Conservation (phyloP, 2,797 vertebrate genomes). For the Gephyroberyx darwinii region DNA sequence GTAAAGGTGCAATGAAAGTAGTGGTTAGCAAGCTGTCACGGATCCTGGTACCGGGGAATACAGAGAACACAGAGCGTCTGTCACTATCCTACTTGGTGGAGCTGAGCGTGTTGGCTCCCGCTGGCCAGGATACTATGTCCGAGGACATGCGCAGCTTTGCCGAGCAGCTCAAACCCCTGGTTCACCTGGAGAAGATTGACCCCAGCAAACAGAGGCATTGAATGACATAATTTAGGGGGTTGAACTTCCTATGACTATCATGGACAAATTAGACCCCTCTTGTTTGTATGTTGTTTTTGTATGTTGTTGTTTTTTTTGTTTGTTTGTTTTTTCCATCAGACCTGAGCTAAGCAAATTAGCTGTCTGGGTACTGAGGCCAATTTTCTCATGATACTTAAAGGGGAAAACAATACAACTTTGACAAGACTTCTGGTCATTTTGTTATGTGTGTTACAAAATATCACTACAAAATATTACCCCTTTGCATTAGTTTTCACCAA, state of each 20-base stretch:
- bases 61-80: constrained; percentile 91
- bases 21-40: constrained; percentile 96
- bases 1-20: constrained; percentile 94
- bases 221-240: constrained; percentile 22
- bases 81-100: constrained; percentile 96
- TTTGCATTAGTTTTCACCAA: background rate
- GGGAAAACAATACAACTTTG: constrained; percentile 45
- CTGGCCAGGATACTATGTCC: constrained; percentile 92
- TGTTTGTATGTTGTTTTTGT: background rate
- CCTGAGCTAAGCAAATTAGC: background rate
- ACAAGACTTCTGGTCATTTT: constrained; percentile 20
- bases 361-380: background rate
- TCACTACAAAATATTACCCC: background rate
- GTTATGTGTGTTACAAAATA: constrained; percentile 4
- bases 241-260: background rate
- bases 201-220: constrained; percentile 90
- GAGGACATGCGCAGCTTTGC: constrained; percentile 98
- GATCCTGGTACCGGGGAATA: constrained; percentile 90
- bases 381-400: constrained; percentile 18
- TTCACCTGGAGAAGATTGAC: constrained; percentile 97
- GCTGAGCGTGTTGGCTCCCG: constrained; percentile 91
- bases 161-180: constrained; percentile 94
- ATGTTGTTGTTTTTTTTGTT: no score
- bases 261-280: background rate
- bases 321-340: background rate